These are phyloP conservation scores for Cyprinus carpio DNA, from an alignment of 2,113 vertebrate genomes.

Conservation along the genomic window DNA sequence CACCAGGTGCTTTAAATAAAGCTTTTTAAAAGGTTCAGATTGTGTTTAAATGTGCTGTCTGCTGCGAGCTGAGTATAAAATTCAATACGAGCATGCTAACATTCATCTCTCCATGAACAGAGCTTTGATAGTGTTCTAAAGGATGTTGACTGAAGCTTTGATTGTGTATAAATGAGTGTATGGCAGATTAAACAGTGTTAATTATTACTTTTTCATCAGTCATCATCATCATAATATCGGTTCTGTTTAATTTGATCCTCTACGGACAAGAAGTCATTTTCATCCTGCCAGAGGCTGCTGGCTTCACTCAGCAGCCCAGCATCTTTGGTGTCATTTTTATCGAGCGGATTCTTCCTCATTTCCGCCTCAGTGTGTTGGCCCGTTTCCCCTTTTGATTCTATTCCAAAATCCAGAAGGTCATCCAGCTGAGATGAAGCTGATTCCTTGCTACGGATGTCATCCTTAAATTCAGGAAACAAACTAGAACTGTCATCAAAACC, in stretches of 20 bases:
- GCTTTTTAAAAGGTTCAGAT: conserved; percentile 54
- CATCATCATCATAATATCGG: conserved; percentile 72
- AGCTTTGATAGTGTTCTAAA: conserved; percentile 38
- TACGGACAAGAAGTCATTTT: conserved; percentile 64
- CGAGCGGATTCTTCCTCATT: conserved; percentile 14
- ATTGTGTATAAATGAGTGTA: conserved; percentile 32
- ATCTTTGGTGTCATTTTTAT: conserved; percentile 50
- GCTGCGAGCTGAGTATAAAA: conserved; percentile 61
- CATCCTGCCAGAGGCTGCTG: conserved; percentile 58
- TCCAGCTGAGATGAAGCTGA: conserved; percentile 60
- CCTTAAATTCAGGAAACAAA: conserved; percentile 65
- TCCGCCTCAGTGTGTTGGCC: conserved; percentile 31
- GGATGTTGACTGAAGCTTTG: conserved; percentile 27
- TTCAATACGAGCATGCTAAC: conserved; percentile 55
- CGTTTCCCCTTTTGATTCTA: conserved; percentile 42
- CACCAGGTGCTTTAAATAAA: conserved; percentile 76
- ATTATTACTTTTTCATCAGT: conserved; percentile 42
- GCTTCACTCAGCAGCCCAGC: conserved; percentile 9
- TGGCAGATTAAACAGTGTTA: conserved; percentile 37
- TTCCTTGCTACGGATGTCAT: conserved; percentile 57
- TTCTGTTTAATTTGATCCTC: conserved; percentile 81
- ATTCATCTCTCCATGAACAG: conserved; percentile 74
- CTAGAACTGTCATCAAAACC: conserved; percentile 66
- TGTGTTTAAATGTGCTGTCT: conserved; percentile 44
- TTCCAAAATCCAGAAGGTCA: conserved; percentile 75